A percentile compares a stretch with the other conserved stretches of the same genome.
phyloP scores from a whole-genome alignment of 92 coral and sea anemone genomes.

The Paragorgia papillata region DNA sequence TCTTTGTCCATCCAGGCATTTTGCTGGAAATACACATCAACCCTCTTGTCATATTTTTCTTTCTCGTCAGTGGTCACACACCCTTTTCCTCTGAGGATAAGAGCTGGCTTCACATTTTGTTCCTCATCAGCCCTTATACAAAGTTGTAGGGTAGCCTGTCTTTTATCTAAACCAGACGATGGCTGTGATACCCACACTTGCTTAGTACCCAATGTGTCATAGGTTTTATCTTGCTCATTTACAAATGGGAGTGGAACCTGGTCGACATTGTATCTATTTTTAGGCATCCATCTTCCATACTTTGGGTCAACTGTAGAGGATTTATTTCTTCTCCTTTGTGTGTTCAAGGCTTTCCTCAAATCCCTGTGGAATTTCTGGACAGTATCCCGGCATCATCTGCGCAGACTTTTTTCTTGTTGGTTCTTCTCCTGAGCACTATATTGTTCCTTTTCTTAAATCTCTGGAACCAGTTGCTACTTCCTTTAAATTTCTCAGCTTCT shows the following conservation, averaged over 20 bases:
- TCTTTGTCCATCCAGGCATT: constrained; percentile 61
- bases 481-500: constrained; percentile 57
- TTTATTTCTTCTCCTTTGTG: constrained; percentile 54
- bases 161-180: constrained; percentile 52
- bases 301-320: too few species aligned
- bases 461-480: constrained; percentile 52
- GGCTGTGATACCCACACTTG: constrained; percentile 73
- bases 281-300: constrained; percentile 61
- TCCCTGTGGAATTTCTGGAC: constrained; percentile 50
- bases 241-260: constrained; percentile 68
- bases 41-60: constrained; percentile 46
- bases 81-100: constrained; percentile 62
- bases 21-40: constrained; percentile 61
- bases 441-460: constrained; percentile 32
- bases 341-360: constrained; percentile 49
- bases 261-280: constrained; percentile 58
- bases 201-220: constrained; percentile 50
- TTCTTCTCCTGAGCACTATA: constrained; percentile 42
- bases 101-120: constrained; percentile 65
- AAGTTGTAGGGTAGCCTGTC: constrained; percentile 66
- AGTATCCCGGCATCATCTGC: constrained; percentile 47
- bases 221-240: constrained; percentile 61
- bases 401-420: constrained; percentile 45
- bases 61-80: constrained; percentile 35
- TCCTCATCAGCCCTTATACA: constrained; percentile 62